Conservation (phyloP, 2,888 invertebrate genomes). For the Nomada ferruginata region DNA sequence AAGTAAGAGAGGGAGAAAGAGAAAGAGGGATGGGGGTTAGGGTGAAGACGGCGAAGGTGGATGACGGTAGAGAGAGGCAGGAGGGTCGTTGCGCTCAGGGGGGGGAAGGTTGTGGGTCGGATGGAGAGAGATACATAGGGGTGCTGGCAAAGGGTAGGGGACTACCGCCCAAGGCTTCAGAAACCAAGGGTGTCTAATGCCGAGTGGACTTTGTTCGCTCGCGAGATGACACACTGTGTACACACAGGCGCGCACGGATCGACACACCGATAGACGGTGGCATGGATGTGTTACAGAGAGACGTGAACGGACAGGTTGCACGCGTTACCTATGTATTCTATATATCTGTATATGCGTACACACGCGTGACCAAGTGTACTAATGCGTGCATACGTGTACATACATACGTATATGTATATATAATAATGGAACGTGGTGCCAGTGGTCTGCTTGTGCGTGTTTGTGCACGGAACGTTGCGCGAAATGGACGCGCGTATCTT, state of each 20-base stretch:
- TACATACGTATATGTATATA: background rate
- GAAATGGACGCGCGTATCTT: slow-evolving; percentile 57
- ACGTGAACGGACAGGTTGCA: slow-evolving; percentile 6
- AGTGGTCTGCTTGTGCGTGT: no score
- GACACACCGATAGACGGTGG: slow-evolving; percentile 8
- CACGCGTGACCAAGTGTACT: slow-evolving; percentile 11
- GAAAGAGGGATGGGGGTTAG: slow-evolving; percentile 57
- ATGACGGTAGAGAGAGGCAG: slow-evolving; percentile 47
- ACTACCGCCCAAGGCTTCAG: slow-evolving; percentile 80
- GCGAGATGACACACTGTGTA: slow-evolving; percentile 72
- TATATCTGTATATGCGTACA: background rate
- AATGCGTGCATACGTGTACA: slow-evolving; percentile 8
- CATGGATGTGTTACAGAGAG: background rate
- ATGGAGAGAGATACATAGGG: slow-evolving; percentile 80
- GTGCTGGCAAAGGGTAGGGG: slow-evolving; percentile 80
- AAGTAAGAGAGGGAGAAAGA: slow-evolving; percentile 23
- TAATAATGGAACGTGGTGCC: no score
- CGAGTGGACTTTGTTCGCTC: slow-evolving; percentile 79
- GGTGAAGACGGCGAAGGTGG: slow-evolving; percentile 67
- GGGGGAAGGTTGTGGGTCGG: slow-evolving; percentile 60
- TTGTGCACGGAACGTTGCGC: slow-evolving; percentile 42
- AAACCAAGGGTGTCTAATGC: slow-evolving; percentile 80
- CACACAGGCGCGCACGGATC: slow-evolving; percentile 33
- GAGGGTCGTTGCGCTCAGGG: slow-evolving; percentile 54
- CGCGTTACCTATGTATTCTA: slow-evolving; percentile 1